These are phyloP conservation scores for Leucoma salicis DNA, from an alignment of 2,888 invertebrate species.

Conservation along the genomic window DNA sequence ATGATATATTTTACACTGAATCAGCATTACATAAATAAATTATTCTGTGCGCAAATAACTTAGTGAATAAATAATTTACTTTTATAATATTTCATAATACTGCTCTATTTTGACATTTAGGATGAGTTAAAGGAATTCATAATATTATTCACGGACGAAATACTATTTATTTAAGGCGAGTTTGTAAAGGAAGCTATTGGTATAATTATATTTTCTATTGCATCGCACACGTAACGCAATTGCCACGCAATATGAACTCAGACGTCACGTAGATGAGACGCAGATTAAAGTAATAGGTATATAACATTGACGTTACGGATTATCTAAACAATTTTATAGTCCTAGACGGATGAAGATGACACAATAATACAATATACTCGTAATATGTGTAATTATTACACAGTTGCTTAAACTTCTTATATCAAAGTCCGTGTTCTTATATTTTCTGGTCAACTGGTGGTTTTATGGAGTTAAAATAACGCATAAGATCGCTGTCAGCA, in stretches of 20 bases:
- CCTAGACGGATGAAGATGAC: too few species aligned
- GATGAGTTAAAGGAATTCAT: not conserved
- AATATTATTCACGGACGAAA: not conserved
- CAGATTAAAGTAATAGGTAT: too few species aligned
- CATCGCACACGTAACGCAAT: constrained; percentile 1
- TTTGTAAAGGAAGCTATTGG: too few species aligned
- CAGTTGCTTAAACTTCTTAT: too few species aligned
- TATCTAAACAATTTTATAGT: too few species aligned
- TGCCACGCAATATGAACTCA: constrained; percentile 1
- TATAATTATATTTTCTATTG: too few species aligned
- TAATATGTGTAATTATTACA: too few species aligned
- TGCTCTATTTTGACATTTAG: constrained; percentile 24
- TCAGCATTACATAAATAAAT: constrained; percentile 17
- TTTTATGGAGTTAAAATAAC: constrained; percentile 54
- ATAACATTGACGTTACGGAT: too few species aligned
- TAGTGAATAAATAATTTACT: constrained; percentile 26
- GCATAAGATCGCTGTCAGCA: constrained; percentile 76
- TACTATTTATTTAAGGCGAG: not conserved
- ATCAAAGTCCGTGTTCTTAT: too few species aligned
- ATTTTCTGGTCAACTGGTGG: too few species aligned
- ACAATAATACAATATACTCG: too few species aligned
- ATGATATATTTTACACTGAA: not conserved
- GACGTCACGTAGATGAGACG: constrained; percentile 7
- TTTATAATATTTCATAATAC: constrained; percentile 22
- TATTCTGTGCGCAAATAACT: constrained; percentile 41